phyloP scores from a whole-genome alignment of 2,113 vertebrate genomes.

The Tringa solitaria region DNA sequence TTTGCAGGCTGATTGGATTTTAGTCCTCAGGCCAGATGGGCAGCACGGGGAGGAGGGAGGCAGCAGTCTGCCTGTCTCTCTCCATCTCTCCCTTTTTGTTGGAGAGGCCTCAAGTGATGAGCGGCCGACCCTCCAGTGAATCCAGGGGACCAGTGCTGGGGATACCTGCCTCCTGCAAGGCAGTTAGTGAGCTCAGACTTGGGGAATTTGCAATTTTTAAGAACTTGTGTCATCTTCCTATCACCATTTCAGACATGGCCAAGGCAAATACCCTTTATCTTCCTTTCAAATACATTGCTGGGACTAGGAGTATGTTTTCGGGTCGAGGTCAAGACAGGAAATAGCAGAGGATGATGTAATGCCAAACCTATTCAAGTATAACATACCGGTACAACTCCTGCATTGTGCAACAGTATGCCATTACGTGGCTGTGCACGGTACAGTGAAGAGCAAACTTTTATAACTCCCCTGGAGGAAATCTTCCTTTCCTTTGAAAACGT shows the following conservation, averaged over 20 bases:
- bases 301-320: background rate
- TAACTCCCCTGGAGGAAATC: background rate
- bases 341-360: constrained; percentile 65
- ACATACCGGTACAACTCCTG: background rate
- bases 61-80: background rate
- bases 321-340: constrained; percentile 64
- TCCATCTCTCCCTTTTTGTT: background rate
- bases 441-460: background rate
- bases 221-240: background rate
- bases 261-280: constrained; percentile 5
- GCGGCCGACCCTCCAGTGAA: background rate
- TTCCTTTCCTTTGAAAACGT: background rate
- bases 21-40: background rate
- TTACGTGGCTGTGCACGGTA: background rate
- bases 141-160: background rate
- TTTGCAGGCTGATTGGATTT: background rate
- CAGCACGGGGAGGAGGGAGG: background rate
- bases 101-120: background rate
- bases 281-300: background rate
- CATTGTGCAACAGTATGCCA: background rate
- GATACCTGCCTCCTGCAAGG: background rate
- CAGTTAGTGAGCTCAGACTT: background rate
- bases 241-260: background rate
- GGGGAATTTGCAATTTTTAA: background rate
- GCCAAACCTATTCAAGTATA: constrained; percentile 19